phyloP scores from a whole-genome alignment of 2,797 vertebrate species.

The Dicrostonyx torquatus region DNA sequence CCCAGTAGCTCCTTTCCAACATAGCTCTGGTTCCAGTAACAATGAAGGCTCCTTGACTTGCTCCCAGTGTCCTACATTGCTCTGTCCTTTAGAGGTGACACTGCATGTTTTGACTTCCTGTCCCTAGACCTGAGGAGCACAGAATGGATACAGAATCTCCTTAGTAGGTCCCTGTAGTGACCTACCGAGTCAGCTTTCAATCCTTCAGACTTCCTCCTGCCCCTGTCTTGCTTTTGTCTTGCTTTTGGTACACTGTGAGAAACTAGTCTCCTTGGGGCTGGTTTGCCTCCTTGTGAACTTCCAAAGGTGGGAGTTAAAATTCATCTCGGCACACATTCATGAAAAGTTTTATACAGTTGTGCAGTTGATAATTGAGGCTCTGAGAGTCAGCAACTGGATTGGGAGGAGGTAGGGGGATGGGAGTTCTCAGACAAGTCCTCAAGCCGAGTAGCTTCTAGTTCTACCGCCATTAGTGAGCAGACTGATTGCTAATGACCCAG shows the following conservation, averaged over 20 bases:
- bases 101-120: not conserved
- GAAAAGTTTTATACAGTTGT: not conserved
- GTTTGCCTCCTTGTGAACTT: not conserved
- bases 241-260: constrained; percentile 33
- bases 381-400: not conserved
- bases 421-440: not conserved
- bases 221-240: not conserved
- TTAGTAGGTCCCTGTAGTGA: not conserved
- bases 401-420: no score
- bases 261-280: not conserved
- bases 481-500: constrained; percentile 9
- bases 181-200: not conserved
- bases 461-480: not conserved
- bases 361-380: not conserved
- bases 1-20: not conserved
- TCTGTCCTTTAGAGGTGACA: not conserved
- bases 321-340: not conserved
- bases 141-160: not conserved
- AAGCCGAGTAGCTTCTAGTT: constrained; percentile 23
- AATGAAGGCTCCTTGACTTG: not conserved
- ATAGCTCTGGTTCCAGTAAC: not conserved
- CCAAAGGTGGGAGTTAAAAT: constrained; percentile 18
- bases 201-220: not conserved
- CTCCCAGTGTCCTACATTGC: not conserved
- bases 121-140: not conserved